These are phyloP conservation scores for Otis tarda DNA, from an alignment of 2,113 vertebrate genomes.

Conservation along the genomic window DNA sequence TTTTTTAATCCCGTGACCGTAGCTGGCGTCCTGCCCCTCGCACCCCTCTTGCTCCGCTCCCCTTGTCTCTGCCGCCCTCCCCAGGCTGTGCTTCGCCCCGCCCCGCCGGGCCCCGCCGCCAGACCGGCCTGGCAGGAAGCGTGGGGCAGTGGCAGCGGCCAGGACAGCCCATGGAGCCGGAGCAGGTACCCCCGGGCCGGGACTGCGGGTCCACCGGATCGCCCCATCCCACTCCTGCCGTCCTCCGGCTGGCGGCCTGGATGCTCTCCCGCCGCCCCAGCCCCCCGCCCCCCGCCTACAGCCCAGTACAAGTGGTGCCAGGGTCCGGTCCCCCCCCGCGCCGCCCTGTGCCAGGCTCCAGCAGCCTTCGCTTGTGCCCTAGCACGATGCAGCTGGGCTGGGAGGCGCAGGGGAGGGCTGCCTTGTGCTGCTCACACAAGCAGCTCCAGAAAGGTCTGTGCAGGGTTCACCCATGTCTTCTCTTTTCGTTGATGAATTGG, in stretches of 20 bases:
- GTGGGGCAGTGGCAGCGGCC: background rate
- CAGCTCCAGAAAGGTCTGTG: background rate
- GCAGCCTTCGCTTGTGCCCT: background rate
- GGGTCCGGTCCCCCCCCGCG: background rate
- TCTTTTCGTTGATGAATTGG: background rate
- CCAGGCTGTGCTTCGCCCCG: background rate
- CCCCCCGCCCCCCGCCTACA: too few relatives aligned
- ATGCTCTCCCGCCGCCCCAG: too few relatives aligned
- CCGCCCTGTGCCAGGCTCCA: background rate
- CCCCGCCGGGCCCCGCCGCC: background rate
- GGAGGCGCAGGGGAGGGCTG: background rate
- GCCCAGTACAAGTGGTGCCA: too few relatives aligned
- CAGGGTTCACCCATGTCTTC: background rate
- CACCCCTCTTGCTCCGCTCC: fast-evolving
- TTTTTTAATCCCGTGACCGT: background rate
- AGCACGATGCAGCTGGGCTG: background rate
- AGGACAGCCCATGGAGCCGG: too few relatives aligned
- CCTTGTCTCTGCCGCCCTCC: background rate
- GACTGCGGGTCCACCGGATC: fast-evolving
- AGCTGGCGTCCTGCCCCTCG: fast-evolving
- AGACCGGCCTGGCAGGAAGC: background rate
- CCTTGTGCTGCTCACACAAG: fast-evolving
- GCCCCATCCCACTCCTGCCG: fast-evolving
- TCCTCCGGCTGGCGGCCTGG: too few relatives aligned
- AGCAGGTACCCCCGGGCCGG: background rate